Evolutionary conservation across 2,797 vertebrate genomes (phyloP).

Genomic region (Orestias chungarensis): DNA sequence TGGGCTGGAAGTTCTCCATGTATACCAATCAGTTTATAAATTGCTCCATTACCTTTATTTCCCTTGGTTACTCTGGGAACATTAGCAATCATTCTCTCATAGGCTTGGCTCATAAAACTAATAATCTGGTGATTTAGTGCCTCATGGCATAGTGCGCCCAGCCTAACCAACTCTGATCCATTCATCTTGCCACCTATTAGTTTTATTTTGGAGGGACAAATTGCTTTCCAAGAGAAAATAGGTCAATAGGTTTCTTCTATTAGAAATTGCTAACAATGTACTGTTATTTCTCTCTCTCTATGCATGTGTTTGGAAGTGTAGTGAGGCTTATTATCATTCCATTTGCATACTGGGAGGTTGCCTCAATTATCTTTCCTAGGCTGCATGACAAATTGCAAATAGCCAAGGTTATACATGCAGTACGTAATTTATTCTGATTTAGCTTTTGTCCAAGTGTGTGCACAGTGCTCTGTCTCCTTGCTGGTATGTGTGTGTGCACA

Average conservation of each 20-base stretch:
- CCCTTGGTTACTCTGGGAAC: conserved; percentile 85
- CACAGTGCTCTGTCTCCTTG: conserved; percentile 9
- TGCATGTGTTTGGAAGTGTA: conserved; percentile 64
- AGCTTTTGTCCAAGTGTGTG: conserved; percentile 33
- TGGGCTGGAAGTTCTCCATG: conserved; percentile 85
- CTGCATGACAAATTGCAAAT: conserved; percentile 79
- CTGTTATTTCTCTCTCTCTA: conserved; percentile 50
- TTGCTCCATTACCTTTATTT: conserved; percentile 88
- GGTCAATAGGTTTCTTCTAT: conserved; percentile 84
- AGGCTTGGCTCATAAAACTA: conserved; percentile 85
- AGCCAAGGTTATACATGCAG: conserved; percentile 72
- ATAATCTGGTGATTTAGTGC: conserved; percentile 88
- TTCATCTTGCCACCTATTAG: conserved; percentile 86
- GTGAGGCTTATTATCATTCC: conserved; percentile 75
- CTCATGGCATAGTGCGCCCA: conserved; percentile 78
- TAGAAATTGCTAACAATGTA: conserved; percentile 81
- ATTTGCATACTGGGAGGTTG: conserved; percentile 78
- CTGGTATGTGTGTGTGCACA: conserved; percentile 34
- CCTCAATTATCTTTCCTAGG: conserved; percentile 78
- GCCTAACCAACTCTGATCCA: conserved; percentile 80
- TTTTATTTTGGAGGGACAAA: conserved; percentile 85
- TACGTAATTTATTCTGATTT: conserved; percentile 70
- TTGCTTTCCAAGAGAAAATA: conserved; percentile 84
- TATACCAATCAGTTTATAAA: conserved; percentile 89
- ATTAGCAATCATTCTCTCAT: conserved; percentile 88